Base-by-base conservation (phyloP, 2,888 invertebrate species). In the Erebia epiphron region DNA sequence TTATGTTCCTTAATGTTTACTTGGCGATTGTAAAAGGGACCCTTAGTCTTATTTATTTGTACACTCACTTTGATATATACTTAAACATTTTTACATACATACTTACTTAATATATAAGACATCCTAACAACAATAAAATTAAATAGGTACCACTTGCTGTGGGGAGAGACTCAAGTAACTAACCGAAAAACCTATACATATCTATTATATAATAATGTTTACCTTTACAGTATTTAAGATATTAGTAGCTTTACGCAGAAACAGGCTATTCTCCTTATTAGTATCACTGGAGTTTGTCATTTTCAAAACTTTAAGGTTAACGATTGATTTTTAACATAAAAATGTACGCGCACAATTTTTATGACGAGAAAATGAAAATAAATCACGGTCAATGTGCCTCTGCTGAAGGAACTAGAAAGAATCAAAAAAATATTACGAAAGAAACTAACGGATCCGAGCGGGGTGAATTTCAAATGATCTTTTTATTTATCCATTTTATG, bases 181-280 rank as follows among this genome's bases (percentile, higher is more conserved):
- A 26, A 26, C 26, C 3, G 26, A 26, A 26, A 26, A 26, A 3
- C 3, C 26, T 26, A n/a, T n/a, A n/a, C n/a, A n/a, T n/a, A n/a
- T n/a, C n/a, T n/a, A n/a, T n/a, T n/a, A n/a, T 21, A 26, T 9
- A 57, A 57, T 56, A n/a, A 7, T 9, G 2, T 18, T 18, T 56
- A 68, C 68, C 68, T 68, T 68, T 9, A 68, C 62, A 35, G 43
- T 63, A 13, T 68, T 68, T 35, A 68, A 13, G 21, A 68, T 62
- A 43, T 68, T 68, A 1, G 62, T 56, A 52, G 68, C 68, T 41
- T 62, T 68, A 43, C 62, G 61, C n/a, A 68, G 26, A 21, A 68
- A 68, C 8, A 68, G 14, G 5, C 54, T 62, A 18, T 18, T 50
- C 54, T 68, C 68, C 54, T 54, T 68, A 41, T 11, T 46, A 2